Base-by-base conservation (phyloP, 2,113 vertebrate species). In the Cochlearius cochlearius region DNA sequence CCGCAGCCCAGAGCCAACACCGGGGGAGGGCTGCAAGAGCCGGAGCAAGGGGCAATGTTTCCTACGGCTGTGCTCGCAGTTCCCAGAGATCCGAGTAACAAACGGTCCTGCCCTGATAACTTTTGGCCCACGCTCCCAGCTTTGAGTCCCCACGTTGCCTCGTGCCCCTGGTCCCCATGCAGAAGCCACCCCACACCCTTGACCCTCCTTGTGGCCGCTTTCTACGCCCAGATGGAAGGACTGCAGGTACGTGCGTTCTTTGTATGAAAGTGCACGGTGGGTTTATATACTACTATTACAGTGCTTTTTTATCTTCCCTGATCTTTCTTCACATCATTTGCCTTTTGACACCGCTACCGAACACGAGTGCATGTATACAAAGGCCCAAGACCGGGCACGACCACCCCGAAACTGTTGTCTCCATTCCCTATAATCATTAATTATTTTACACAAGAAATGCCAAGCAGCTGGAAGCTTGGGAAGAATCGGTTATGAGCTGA, bases 381-480 rank as follows among this genome's bases (percentile, higher is more conserved):
- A 78, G 5, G 10, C 62, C 84, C 78, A 72, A 79, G 74, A n/a
- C 73, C 77, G 72, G 45, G 43, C 39, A 34, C 3, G 1, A 19
- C 69, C 7, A 39, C 22, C 78, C 82, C 78, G 22, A 30, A 88
- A 74, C 82, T 47, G 53, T 10, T 72, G 50, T 9, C 85, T 56
- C 92, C 82, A 14, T 56, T 75, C 66, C 74, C 78, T 39, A 2
- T n/a, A 76, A 95, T 71, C 82, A 96, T 97, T 87, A 93, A 95
- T 96, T 93, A 95, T 94, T 97, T 88, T 82, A 95, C 86, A 96
- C 74, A 96, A 96, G 90, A 90, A 94, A 79, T 21, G 30, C 78
- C 90, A 93, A 92, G 78, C 74, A 95, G 95, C 94, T 94, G 95
- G 85, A 85, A 93, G 78, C 91, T 89, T 29, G 72, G 67, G 82